Base-by-base conservation (phyloP, 2,888 invertebrate species). In the Rhyacophila evoluta region DNA sequence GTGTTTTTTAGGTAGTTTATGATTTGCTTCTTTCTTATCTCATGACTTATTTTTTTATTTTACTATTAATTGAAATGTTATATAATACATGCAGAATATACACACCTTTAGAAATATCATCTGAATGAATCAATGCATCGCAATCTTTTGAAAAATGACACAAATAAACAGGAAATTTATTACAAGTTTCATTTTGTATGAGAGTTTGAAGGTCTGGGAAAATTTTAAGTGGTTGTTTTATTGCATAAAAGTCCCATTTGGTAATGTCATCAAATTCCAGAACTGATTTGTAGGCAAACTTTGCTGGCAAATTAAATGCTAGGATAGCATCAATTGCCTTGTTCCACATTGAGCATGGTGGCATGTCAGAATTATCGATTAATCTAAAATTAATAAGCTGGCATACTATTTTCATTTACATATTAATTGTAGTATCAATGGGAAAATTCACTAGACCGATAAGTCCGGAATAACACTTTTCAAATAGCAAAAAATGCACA, bases 261-360 rank as follows among this genome's bases (percentile, higher is more conserved):
- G 92, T 93, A 19, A 90, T 87, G 78, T 94, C 93, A 80, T 90
- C 91, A 38, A 93, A 88, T 1, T 91, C 91, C 33, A 94, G 85
- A 1, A 89, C 88, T 3, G 92, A 92, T 0, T 90, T 91, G 83
- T 92, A 91, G 0, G 92, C 91, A 76, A 93, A 91, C 84, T 93
- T 93, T 29, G 92, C 89, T 0, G 93, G 91, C 0, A 92, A 89
- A 80, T 92, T 90, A 55, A 90, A 89, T 1, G 89, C 85, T 80
- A 93, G 89, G 11, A 94, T 89, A 0, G 90, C 87, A 72, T 93
- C 91, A 8, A 93, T 86, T 0, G 93, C 92, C 0, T 89, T 86
- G 78, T 91, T 89, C 93, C 93, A 93, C 0, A 90, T 90, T 0
- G 91, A 86, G 12, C 92, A 89, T 29, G 88, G 83, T 0, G 85